Conservation (phyloP, 2,113 vertebrate species). For the Ia io region DNA sequence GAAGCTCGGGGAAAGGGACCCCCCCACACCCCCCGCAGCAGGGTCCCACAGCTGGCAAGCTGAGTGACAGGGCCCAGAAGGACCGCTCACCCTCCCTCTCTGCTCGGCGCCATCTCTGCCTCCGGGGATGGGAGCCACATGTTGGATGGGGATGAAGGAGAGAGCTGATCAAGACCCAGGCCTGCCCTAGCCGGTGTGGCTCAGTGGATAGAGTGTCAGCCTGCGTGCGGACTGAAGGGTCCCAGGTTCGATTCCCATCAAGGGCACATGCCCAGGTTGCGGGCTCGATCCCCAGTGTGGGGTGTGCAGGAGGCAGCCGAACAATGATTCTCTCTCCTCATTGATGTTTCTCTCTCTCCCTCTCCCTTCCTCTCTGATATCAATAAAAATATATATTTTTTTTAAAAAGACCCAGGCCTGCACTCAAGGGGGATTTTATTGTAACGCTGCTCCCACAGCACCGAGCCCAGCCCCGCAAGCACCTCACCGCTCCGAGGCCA, state of each 20-base stretch:
- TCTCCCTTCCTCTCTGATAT: too few species aligned
- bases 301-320: too few species aligned
- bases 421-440: fast-evolving
- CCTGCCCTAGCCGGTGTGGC: background rate
- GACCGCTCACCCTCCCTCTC: background rate
- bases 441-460: fast-evolving
- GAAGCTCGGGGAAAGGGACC: background rate
- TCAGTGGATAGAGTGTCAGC: too few species aligned
- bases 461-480: background rate
- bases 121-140: background rate
- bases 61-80: background rate
- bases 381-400: too few species aligned
- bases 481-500: too few species aligned
- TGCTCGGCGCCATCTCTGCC: background rate
- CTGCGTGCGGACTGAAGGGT: too few species aligned
- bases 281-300: too few species aligned
- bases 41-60: background rate
- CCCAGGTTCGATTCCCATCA: too few species aligned
- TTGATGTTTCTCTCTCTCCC: too few species aligned
- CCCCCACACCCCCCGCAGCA: background rate
- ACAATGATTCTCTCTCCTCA: too few species aligned
- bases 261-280: too few species aligned
- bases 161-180: background rate
- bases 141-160: background rate
- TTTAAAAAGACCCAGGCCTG: background rate